These are phyloP conservation scores for Epirrhoe tristata DNA, from an alignment of 2,888 invertebrate species.

Conservation along the genomic window DNA sequence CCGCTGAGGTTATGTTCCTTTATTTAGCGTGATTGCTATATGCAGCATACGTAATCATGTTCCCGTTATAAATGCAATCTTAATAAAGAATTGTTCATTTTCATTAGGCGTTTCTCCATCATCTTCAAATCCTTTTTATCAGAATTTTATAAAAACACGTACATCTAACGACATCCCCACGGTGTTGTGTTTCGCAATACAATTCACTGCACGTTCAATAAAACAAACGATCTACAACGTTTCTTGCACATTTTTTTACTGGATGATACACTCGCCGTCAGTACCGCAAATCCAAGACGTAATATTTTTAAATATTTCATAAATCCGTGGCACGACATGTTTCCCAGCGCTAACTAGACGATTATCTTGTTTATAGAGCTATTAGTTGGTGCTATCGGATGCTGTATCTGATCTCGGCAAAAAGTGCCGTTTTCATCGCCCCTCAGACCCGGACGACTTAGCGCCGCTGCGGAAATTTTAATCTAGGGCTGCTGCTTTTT, in stretches of 20 bases:
- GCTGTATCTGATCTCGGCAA: slow-evolving; percentile 73
- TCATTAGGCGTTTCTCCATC: slow-evolving; percentile 5
- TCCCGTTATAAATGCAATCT: slow-evolving; percentile 39
- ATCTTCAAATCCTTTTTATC: background rate
- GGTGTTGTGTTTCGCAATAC: slow-evolving; percentile 21
- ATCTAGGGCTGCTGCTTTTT: slow-evolving; percentile 51
- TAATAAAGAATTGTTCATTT: slow-evolving; percentile 12
- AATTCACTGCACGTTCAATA: slow-evolving; percentile 30
- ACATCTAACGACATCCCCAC: slow-evolving; percentile 1
- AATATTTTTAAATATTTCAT: slow-evolving; percentile 55
- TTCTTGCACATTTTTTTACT: slow-evolving; percentile 25
- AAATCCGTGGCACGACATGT: slow-evolving; percentile 54
- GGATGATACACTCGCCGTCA: slow-evolving; percentile 33
- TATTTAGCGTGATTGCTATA: slow-evolving; percentile 47
- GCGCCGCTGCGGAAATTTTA: slow-evolving; percentile 45
- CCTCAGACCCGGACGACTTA: slow-evolving; percentile 46
- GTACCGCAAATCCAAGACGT: slow-evolving; percentile 40
- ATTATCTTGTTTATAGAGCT: slow-evolving; percentile 82
- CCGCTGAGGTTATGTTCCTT: slow-evolving; percentile 55
- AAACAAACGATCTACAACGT: slow-evolving; percentile 15
- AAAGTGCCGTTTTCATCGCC: slow-evolving; percentile 79
- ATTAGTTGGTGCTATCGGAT: slow-evolving; percentile 77
- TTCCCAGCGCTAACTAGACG: slow-evolving; percentile 74
- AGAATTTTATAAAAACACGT: background rate
- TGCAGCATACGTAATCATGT: slow-evolving; percentile 27